Evolutionary conservation across 2,888 invertebrate genomes (phyloP).

Genomic region (Agrochola macilenta): DNA sequence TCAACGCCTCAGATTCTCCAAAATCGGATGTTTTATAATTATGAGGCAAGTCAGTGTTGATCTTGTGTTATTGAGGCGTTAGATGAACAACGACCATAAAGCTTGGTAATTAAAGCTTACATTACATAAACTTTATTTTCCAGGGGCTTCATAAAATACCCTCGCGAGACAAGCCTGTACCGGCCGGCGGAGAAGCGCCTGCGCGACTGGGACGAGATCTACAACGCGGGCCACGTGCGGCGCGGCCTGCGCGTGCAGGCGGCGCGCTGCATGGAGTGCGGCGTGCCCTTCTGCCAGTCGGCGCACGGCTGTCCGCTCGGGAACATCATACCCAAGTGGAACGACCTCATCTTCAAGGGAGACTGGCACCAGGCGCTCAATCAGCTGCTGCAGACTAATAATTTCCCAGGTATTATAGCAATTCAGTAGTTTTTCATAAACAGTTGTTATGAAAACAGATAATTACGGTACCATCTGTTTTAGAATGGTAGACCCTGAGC

Average conservation of each 20-base stretch:
- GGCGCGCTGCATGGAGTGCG: conserved; percentile 99
- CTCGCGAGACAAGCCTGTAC: conserved; percentile 96
- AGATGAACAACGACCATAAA: too few relatives aligned
- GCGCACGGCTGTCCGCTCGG: conserved; percentile 98
- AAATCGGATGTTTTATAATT: too few relatives aligned
- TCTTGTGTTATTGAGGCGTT: too few relatives aligned
- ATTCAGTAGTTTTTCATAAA: neutral
- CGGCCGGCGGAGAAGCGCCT: conserved; percentile 95
- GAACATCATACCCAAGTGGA: conserved; percentile 99
- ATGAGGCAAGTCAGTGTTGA: too few relatives aligned
- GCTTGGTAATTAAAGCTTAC: too few relatives aligned
- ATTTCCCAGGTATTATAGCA: conserved; percentile 91
- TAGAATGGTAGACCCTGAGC: neutral
- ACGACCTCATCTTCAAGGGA: conserved; percentile 98
- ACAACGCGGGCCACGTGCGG: conserved; percentile 95
- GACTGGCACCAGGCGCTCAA: conserved; percentile 98
- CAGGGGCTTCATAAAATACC: conserved; percentile 99
- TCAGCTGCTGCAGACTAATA: conserved; percentile 99
- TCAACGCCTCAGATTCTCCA: too few relatives aligned
- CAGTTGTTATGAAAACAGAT: neutral
- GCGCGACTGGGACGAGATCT: conserved; percentile 99
- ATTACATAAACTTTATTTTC: too few relatives aligned
- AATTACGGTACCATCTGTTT: neutral
- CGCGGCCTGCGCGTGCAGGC: conserved; percentile 97
- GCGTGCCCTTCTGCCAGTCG: conserved; percentile 97